Conservation (phyloP, 2,888 invertebrate species). For the Platycnemis pennipes region DNA sequence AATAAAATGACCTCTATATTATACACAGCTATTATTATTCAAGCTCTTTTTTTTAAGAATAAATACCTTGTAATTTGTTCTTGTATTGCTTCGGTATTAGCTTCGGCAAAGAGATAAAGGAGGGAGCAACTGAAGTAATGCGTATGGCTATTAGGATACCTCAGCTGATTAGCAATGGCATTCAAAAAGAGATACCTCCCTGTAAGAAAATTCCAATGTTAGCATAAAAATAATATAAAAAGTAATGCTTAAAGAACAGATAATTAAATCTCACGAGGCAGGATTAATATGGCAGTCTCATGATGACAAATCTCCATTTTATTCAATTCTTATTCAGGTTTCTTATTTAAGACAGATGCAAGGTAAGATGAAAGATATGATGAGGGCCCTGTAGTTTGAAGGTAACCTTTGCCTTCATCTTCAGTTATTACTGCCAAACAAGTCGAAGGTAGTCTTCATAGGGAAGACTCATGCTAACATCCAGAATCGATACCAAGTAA, state of each 20-base stretch:
- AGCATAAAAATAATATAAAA: background rate
- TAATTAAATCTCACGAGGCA: background rate
- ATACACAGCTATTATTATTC: slow-evolving; percentile 68
- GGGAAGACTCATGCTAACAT: no score
- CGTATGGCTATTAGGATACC: slow-evolving; percentile 99
- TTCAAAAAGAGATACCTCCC: slow-evolving; percentile 96
- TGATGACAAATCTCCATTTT: no score
- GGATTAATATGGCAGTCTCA: background rate
- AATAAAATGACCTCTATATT: slow-evolving; percentile 53
- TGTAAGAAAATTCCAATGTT: slow-evolving; percentile 72
- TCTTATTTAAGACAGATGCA: no score
- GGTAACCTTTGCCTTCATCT: no score
- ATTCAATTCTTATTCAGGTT: no score
- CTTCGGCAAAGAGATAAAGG: slow-evolving; percentile 97
- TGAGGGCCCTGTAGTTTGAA: no score
- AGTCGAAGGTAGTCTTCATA: no score
- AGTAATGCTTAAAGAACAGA: background rate
- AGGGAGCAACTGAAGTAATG: slow-evolving; percentile 99
- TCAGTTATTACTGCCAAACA: no score
- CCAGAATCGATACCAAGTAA: no score
- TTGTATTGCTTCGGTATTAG: slow-evolving; percentile 98
- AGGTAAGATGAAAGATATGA: no score
- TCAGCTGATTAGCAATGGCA: slow-evolving; percentile 98
- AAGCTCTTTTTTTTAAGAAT: background rate
- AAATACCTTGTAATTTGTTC: slow-evolving; percentile 93